Percentiles rank a stretch among this genome's conserved stretches.
These are phyloP conservation scores for Columba livia DNA, from an alignment of 2,113 vertebrate species.

Conservation along the genomic window DNA sequence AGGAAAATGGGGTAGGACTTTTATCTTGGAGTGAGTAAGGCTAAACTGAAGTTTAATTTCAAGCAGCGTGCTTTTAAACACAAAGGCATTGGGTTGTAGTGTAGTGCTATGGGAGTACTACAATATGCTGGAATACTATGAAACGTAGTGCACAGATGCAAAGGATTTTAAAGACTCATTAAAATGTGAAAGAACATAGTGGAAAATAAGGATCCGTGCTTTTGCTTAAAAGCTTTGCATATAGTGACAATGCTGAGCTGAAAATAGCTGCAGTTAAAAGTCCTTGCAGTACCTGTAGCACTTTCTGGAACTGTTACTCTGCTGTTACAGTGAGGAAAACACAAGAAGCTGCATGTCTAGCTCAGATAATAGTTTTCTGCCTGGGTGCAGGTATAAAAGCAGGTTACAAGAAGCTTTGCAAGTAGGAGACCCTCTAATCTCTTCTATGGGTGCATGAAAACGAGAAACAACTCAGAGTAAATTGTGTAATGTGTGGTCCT, in stretches of 20 bases:
- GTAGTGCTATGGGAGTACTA: background rate
- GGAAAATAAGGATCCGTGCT: background rate
- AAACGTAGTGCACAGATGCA: background rate
- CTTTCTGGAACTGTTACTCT: background rate
- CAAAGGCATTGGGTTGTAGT: background rate
- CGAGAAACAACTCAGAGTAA: background rate
- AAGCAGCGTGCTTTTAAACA: slow-evolving; percentile 19
- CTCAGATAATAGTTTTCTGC: background rate
- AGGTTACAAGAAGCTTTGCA: background rate
- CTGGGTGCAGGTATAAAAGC: background rate
- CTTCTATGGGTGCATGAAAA: background rate
- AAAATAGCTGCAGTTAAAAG: background rate
- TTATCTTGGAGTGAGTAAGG: background rate
- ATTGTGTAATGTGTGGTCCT: background rate
- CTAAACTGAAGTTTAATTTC: slow-evolving; percentile 30
- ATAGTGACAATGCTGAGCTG: background rate
- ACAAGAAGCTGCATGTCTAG: background rate
- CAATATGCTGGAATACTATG: background rate
- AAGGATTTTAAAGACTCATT: background rate
- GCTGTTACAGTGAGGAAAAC: background rate
- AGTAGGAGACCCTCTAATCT: background rate
- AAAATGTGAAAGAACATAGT: background rate
- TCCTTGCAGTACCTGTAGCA: background rate
- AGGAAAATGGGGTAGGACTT: background rate
- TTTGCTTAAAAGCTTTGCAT: background rate